Conservation (phyloP, 2,113 vertebrate species). For the Geococcyx californianus region DNA sequence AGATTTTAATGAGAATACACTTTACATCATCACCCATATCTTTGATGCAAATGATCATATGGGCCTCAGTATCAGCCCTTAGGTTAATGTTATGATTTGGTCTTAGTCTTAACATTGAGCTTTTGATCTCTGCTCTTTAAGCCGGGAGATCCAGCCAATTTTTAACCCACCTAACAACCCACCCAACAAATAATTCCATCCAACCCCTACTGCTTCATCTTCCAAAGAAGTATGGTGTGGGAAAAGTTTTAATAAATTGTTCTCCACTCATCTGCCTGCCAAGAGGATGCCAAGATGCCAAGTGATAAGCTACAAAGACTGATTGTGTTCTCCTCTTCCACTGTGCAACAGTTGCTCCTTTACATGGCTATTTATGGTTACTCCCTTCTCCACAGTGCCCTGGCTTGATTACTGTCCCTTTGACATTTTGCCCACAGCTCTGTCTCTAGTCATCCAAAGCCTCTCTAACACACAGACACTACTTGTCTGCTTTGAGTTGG, state of each 20-base stretch:
- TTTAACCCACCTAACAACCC: background rate
- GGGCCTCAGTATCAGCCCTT: background rate
- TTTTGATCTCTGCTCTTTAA: background rate
- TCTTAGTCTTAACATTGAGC: background rate
- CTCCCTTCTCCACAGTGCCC: background rate
- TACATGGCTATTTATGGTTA: background rate
- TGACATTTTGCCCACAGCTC: background rate
- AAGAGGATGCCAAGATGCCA: background rate
- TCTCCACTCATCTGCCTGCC: background rate
- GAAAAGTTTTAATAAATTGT: background rate
- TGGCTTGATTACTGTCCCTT: background rate
- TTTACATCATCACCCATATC: background rate
- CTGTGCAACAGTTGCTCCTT: background rate
- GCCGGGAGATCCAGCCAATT: background rate
- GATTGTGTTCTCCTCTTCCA: background rate
- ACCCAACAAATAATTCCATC: background rate
- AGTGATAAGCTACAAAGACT: background rate
- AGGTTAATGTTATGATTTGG: background rate
- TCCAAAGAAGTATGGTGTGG: background rate
- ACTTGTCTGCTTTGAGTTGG: background rate
- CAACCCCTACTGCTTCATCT: background rate
- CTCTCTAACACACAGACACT: background rate
- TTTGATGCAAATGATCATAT: background rate
- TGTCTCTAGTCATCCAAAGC: background rate
- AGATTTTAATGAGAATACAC: background rate